A percentile compares a stretch with the other conserved stretches of the same genome.
phyloP scores from a whole-genome alignment of 30 jellyfish, hydroid and myxozoan genomes.

The Aurelia aurita region DNA sequence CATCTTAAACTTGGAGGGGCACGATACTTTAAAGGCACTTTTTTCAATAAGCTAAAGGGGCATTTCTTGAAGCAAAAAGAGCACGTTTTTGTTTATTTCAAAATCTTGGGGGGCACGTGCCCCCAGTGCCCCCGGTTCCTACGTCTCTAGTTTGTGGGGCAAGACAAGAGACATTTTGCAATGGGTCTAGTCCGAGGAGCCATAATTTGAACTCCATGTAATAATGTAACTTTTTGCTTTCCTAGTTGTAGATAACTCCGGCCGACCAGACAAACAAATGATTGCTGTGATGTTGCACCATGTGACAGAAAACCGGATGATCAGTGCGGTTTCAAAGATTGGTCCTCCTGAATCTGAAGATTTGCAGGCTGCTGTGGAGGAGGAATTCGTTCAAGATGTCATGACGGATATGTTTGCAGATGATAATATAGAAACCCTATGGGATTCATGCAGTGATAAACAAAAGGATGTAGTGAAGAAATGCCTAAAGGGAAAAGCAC shows the following conservation, averaged over 20 bases:
- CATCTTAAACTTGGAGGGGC: too few relatives aligned
- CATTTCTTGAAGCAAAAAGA: too few relatives aligned
- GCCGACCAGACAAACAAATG: constrained; percentile 55
- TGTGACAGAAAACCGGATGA: constrained; percentile 71
- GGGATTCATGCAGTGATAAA: constrained; percentile 70
- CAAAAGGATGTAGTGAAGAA: constrained; percentile 61
- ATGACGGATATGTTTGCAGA: constrained; percentile 56
- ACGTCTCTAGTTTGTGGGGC: too few relatives aligned
- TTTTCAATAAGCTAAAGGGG: too few relatives aligned
- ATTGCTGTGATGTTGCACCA: constrained; percentile 48
- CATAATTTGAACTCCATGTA: too few relatives aligned
- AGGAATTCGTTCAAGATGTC: constrained; percentile 78
- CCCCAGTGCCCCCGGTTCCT: too few relatives aligned
- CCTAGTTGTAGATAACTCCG: constrained; percentile 46
- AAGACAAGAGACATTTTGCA: too few relatives aligned
- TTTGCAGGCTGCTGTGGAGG: constrained; percentile 48
- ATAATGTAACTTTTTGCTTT: not conserved
- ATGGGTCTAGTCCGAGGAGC: too few relatives aligned
- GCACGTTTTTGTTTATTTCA: too few relatives aligned
- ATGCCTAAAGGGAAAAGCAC: constrained; percentile 76
- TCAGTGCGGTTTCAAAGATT: constrained; percentile 77
- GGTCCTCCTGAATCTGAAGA: constrained; percentile 82
- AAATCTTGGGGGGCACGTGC: too few relatives aligned
- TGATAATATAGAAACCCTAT: constrained; percentile 61
- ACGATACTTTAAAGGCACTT: too few relatives aligned